Base-by-base conservation (phyloP, 2,888 invertebrate genomes). In the Drosophila buzzatii region DNA sequence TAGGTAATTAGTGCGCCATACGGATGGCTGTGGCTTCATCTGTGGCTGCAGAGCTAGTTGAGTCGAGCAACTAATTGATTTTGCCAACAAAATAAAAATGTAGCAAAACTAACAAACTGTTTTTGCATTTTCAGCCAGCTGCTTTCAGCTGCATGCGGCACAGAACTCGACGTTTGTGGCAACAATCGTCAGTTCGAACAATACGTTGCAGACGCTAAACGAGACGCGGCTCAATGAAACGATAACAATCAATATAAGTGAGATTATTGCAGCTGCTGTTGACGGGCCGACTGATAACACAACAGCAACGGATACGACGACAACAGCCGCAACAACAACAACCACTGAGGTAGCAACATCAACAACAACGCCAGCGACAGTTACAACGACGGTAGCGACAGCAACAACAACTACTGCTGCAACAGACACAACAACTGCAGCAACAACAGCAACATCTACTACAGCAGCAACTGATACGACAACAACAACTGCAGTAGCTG, bases 1-100 rank as follows among this genome's bases (percentile, higher is more conserved):
- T 86, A 81, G 90, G 85, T 86, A 86, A 86, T 90, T 88, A 88
- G 90, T 74, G 66, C 65, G 75, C 33, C 68, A 62, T 65, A 62
- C 70, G 79, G 52, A 59, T 53, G 41, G n/a, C 31, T 27, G 52
- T 33, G 49, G 47, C 20, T 37, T 23, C 45, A 16, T 23, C 47
- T 69, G 67, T 60, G 47, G 55, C 51, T 9, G 53, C 16, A 23
- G 9, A 23, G 9, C 23, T 6, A 20, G 37, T 14, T 9, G 37
- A 16, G 16, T 18, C 52, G 58, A 42, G 39, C 18, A 51, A 47
- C 52, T 66, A 72, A 80, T 76, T 76, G 63, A 76, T 76, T 80
- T 60, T 27, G 27, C 35, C 5, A 18, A 18, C 12, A 12, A 18
- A 18, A 18, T 10, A 27, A 3, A 9, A 10, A 27, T n/a, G n/a